Base-by-base conservation (phyloP, 2,113 vertebrate species). In the Circaetus cinerascens region DNA sequence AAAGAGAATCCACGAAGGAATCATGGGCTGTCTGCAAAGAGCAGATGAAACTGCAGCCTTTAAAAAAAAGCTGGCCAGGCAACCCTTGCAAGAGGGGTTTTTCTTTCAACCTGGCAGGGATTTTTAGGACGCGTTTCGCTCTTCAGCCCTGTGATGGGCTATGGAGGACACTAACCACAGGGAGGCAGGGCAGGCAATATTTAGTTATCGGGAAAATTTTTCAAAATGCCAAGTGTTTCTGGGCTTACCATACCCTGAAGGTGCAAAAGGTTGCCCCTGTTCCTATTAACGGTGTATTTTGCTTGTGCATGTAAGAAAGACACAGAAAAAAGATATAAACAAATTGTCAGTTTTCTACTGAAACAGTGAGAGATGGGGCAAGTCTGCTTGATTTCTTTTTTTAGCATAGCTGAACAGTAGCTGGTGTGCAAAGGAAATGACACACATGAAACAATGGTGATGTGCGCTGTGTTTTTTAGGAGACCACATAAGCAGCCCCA, bases 181-280 rank as follows among this genome's bases (percentile, higher is more conserved):
- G 92, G 95, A 75, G 95, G 95, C 96, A 94, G 92, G 46, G 68
- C 90, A 90, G 81, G 43, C 84, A 84, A 34, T 5, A 76, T 1
- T 72, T 32, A 10, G 30, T 5, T 40, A 72, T 1, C 16, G 2
- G 38, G 41, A 11, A 43, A 25, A 9, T 2, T 1, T 14, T 34
- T 2, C 45, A 12, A 12, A 67, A 20, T 5, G 36, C 9, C 5
- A 1, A 11, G 11, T 6, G 27, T 18, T 51, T 40, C 62, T 59
- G 38, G 34, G 5, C 16, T 78, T 34, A 3, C 0, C 9, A 3
- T 46, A 9, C 20, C 30, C 60, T 29, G 7, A 50, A 68, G 75
- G 2, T 2, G 6, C 22, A 4, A 19, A 53, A 38, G 16, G 1
- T 14, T 73, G 48, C 15, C 41, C 30, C 27, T 41, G 11, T 11